Percentiles rank a stretch among this genome's conserved stretches.
Evolutionary conservation across 2,797 vertebrate species (phyloP).

Genomic region (Vultur gryphus): DNA sequence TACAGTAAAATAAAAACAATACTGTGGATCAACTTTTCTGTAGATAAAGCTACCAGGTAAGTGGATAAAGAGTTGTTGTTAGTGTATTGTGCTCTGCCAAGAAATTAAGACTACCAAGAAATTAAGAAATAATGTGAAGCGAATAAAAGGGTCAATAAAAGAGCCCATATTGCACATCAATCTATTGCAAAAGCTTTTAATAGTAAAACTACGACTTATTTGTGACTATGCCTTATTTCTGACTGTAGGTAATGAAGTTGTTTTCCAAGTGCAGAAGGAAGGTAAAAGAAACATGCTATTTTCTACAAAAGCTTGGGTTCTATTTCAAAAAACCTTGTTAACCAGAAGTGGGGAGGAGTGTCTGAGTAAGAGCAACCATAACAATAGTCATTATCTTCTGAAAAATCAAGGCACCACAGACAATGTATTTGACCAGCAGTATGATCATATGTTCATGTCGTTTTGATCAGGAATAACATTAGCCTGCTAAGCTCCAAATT

Average conservation of each 20-base stretch:
- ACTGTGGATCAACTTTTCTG: background rate
- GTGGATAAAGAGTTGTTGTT: background rate
- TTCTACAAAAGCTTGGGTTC: background rate
- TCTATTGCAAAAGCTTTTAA: background rate
- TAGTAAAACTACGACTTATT: background rate
- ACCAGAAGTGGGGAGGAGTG: background rate
- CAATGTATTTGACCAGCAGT: background rate
- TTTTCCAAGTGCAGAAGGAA: background rate
- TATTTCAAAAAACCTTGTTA: background rate
- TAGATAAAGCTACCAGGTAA: background rate
- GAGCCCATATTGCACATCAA: background rate
- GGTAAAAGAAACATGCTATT: background rate
- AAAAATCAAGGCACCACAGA: background rate
- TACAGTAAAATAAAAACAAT: background rate
- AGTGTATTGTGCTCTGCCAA: background rate
- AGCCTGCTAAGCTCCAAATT: background rate
- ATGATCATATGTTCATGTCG: background rate
- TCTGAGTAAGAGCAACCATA: background rate
- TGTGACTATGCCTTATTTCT: background rate
- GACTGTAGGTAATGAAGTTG: background rate
- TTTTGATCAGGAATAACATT: background rate
- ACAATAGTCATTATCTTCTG: background rate
- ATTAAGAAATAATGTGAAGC: background rate
- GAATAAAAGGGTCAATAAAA: background rate
- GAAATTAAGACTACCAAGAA: background rate